These are phyloP conservation scores for Neocrepidodera transversa DNA, from an alignment of 2,888 invertebrate genomes.

Conservation along the genomic window DNA sequence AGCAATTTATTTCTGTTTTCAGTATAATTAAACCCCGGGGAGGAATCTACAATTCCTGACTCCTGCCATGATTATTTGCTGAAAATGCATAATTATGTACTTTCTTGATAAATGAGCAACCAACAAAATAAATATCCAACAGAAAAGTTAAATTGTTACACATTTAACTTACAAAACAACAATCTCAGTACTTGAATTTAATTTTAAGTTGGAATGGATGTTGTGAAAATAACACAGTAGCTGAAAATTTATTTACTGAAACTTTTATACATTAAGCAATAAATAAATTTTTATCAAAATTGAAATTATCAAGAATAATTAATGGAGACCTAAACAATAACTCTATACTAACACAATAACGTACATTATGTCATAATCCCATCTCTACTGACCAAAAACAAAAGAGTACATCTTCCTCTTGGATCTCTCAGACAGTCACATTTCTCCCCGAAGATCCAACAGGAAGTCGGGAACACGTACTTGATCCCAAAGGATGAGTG, in stretches of 20 bases:
- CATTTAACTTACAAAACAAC: not conserved
- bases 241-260: too few relatives aligned
- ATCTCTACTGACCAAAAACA: conserved; percentile 18
- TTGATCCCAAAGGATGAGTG: conserved; percentile 44
- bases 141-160: not conserved
- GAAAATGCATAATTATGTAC: conserved; percentile 20
- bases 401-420: conserved; percentile 23
- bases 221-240: not conserved
- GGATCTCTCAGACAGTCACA: conserved; percentile 26
- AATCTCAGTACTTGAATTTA: not conserved
- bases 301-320: too few relatives aligned
- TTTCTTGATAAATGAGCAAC: conserved; percentile 17
- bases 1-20: conserved; percentile 28
- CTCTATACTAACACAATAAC: too few relatives aligned
- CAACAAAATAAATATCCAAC: not conserved
- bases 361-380: not conserved
- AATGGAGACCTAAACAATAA: too few relatives aligned
- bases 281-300: too few relatives aligned
- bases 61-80: conserved; percentile 21
- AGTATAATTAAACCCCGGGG: conserved; percentile 22
- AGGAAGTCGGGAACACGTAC: conserved; percentile 43
- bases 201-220: not conserved
- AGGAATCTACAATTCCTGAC: conserved; percentile 19
- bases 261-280: too few relatives aligned
- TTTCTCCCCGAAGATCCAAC: conserved; percentile 37